Evolutionary conservation across 2,888 invertebrate genomes (phyloP).

Genomic region (Apocheima hispidaria): DNA sequence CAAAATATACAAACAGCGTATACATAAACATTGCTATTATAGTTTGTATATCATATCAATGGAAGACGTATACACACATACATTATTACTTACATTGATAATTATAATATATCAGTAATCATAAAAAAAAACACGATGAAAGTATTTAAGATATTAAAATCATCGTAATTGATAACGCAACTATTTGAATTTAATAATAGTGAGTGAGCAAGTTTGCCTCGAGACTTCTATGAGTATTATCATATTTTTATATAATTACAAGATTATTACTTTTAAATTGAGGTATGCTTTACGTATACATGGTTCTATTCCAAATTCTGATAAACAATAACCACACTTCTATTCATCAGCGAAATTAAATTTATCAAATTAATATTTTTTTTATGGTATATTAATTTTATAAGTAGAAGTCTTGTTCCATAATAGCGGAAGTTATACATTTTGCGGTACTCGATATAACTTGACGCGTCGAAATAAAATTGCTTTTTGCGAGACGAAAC

Average conservation of each 20-base stretch:
- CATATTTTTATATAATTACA: slow-evolving; percentile 36
- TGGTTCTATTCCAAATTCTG: slow-evolving; percentile 65
- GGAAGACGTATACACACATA: slow-evolving; percentile 14
- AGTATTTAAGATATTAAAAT: background rate
- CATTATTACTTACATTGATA: background rate
- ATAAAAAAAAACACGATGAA: background rate
- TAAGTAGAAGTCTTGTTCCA: too few species aligned
- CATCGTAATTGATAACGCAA: background rate
- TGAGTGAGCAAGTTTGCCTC: slow-evolving; percentile 35
- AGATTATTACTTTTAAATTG: slow-evolving; percentile 73
- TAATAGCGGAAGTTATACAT: too few species aligned
- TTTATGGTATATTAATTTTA: too few species aligned
- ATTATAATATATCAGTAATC: background rate
- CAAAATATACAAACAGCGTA: background rate
- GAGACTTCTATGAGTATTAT: slow-evolving; percentile 38
- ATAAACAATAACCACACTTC: slow-evolving; percentile 36
- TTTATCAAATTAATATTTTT: too few species aligned
- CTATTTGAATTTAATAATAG: background rate
- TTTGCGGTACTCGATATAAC: too few species aligned
- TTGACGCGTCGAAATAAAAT: too few species aligned
- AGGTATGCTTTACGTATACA: slow-evolving; percentile 89
- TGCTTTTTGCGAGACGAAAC: background rate
- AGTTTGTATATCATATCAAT: background rate
- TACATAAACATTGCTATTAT: background rate
- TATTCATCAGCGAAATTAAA: too few species aligned